Evolutionary conservation across 1,140 invertebrate genomes (phyloP).

Genomic region (Plectrocnemia conspersa): DNA sequence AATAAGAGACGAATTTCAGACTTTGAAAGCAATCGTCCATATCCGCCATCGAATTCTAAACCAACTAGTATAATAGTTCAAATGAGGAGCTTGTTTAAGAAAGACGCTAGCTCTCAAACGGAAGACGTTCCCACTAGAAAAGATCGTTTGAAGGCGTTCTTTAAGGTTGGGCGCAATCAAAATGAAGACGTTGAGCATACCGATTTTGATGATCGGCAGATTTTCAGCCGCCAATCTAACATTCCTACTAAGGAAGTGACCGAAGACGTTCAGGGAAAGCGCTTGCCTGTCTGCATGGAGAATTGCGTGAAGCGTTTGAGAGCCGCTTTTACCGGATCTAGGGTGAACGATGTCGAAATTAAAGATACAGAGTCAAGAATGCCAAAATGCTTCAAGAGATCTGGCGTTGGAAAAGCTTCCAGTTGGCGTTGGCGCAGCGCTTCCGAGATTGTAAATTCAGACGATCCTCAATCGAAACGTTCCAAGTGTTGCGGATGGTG

Average conservation of each 20-base stretch:
- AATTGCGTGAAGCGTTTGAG: constrained; percentile 11
- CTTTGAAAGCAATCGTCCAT: neutral
- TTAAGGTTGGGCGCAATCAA: constrained; percentile 4
- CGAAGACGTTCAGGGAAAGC: neutral
- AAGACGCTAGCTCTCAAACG: constrained; percentile 21
- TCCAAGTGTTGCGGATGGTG: too few relatives aligned
- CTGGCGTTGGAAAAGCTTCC: constrained; percentile 18
- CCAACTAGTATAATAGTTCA: neutral
- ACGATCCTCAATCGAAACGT: too few relatives aligned
- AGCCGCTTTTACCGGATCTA: constrained; percentile 21
- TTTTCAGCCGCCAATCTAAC: constrained; percentile 32
- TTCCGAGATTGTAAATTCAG: too few relatives aligned
- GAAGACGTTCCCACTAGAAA: constrained; percentile 15
- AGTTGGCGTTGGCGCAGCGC: constrained; percentile 19
- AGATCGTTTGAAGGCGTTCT: too few relatives aligned
- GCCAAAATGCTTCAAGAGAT: neutral
- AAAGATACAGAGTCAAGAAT: constrained; percentile 3
- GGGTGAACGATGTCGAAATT: constrained; percentile 28
- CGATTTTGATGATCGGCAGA: constrained; percentile 27
- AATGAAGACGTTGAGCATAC: neutral
- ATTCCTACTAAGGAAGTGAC: constrained; percentile 11
- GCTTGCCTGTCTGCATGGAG: constrained; percentile 18
- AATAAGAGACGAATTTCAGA: neutral
- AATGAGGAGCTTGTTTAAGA: constrained; percentile 22
- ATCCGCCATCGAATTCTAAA: neutral